Conservation (phyloP, 2,113 vertebrate genomes). For the Oostethus manadensis region DNA sequence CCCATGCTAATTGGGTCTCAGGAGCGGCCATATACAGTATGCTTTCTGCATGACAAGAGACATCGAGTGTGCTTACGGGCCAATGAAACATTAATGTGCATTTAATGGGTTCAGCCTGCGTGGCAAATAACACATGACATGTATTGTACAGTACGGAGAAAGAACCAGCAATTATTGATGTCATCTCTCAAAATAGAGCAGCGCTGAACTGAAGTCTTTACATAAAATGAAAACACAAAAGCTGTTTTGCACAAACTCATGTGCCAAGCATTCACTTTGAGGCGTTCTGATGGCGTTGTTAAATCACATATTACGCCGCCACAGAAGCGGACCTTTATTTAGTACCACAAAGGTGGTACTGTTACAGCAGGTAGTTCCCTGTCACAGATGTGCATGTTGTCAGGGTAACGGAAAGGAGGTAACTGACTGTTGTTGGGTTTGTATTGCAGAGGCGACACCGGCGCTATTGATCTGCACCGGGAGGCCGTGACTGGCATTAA, state of each 20-base stretch:
- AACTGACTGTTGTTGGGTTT: conserved; percentile 24
- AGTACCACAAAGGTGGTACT: background rate
- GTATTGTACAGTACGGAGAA: conserved; percentile 24
- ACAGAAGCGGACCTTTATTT: background rate
- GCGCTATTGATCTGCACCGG: background rate
- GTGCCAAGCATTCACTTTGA: background rate
- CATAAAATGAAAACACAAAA: conserved; percentile 20
- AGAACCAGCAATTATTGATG: conserved; percentile 49
- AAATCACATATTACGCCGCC: background rate
- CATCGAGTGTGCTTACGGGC: background rate
- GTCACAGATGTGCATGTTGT: conserved; percentile 38
- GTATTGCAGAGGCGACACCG: conserved; percentile 3
- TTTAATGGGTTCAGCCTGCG: conserved; percentile 27
- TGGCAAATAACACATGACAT: conserved; percentile 7
- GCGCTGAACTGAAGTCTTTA: conserved; percentile 9
- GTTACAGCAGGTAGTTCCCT: conserved; percentile 3
- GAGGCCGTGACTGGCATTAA: conserved; percentile 2
- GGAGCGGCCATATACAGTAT: conserved; percentile 1
- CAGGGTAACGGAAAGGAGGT: conserved; percentile 44
- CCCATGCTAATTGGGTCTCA: too few relatives aligned
- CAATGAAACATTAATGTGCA: conserved; percentile 49
- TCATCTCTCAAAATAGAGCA: conserved; percentile 29
- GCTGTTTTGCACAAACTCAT: conserved; percentile 8
- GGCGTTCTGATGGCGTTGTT: background rate
- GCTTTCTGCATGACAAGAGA: conserved; percentile 18